Evolutionary conservation across 2,888 invertebrate genomes (phyloP), one percentile per base, ranked within the genome.

Genomic region (Leuctra nigra): DNA sequence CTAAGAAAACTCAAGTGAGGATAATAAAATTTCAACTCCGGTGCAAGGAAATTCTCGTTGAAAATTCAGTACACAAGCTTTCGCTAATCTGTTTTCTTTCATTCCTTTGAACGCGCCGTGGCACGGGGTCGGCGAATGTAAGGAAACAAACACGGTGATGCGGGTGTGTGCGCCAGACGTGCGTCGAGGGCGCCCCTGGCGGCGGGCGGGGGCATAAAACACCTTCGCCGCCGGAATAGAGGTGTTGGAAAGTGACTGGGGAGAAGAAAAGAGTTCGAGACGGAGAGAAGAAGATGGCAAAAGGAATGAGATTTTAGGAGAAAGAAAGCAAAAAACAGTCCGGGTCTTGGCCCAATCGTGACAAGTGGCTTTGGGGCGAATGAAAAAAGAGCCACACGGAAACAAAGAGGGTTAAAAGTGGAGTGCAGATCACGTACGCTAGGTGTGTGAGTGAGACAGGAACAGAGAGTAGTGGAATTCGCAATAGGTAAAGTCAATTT

Each of bases 21-120:
- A 57, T 57, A 57, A 57, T 54, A 53, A 53, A 53, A 57, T 57
- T 57, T 53, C 38, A 53, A 57, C 46, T n/a, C 33, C 14, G 50
- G 50, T 50, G 50, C 50, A 50, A 50, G 53, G 25, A 38, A 46
- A 50, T 54, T 41, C 47, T 54, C 33, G 48, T 57, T 57, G 44
- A 20, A 53, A 47, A 57, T 57, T 57, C 57, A 57, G 46, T 46
- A 48, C 57, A 57, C 57, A 57, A 24, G 53, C 23, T 47, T 44
- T 38, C 47, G 48, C 57, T 57, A 57, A 57, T 57, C 57, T 57
- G 57, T 57, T 57, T 57, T 54, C 53, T 47, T 47, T 54, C 47
- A 53, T 53, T 14, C 24, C 38, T 53, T 46, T 23, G 44, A 52
- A 36, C 22, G 29, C 23, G 33, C n/a, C 18, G 24, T 22, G 25